phyloP scores from a whole-genome alignment of 2,797 vertebrate species.

The Manis crassicaudata region DNA sequence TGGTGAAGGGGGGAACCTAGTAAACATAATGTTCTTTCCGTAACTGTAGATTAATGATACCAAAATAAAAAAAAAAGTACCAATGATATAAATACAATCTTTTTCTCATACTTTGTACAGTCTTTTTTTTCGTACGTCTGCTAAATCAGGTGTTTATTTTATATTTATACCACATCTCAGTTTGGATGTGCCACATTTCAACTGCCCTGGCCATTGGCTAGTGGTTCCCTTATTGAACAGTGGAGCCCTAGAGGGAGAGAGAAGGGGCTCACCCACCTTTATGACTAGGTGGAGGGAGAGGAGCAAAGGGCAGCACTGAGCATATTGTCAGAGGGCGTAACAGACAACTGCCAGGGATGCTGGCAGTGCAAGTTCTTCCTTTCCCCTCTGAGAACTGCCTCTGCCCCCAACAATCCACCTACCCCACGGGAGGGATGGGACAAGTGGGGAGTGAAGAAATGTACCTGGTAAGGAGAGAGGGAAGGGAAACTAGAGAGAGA shows the following conservation, averaged over 20 bases:
- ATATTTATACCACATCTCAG: not conserved
- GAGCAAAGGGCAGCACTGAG: not conserved
- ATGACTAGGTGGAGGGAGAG: not conserved
- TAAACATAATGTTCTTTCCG: too few relatives aligned
- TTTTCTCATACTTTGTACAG: not conserved
- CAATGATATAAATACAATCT: not conserved
- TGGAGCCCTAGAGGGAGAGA: not conserved
- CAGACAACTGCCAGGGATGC: not conserved
- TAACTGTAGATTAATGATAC: too few relatives aligned
- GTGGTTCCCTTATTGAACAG: not conserved
- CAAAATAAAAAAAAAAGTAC: not conserved
- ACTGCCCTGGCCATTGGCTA: not conserved
- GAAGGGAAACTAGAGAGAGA: not conserved
- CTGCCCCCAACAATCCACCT: not conserved
- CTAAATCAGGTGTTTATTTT: not conserved
- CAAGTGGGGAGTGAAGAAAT: not conserved
- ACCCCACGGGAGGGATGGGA: not conserved
- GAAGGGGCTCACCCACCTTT: not conserved
- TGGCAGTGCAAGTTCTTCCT: not conserved
- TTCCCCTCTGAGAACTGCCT: not conserved
- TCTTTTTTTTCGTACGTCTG: not conserved
- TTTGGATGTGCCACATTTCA: not conserved
- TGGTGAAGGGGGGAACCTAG: too few relatives aligned
- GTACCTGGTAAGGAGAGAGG: not conserved
- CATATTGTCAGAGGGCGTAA: not conserved